Evolutionary conservation across 2,888 invertebrate genomes (phyloP).

Genomic region (Caenorhabditis japonica): DNA sequence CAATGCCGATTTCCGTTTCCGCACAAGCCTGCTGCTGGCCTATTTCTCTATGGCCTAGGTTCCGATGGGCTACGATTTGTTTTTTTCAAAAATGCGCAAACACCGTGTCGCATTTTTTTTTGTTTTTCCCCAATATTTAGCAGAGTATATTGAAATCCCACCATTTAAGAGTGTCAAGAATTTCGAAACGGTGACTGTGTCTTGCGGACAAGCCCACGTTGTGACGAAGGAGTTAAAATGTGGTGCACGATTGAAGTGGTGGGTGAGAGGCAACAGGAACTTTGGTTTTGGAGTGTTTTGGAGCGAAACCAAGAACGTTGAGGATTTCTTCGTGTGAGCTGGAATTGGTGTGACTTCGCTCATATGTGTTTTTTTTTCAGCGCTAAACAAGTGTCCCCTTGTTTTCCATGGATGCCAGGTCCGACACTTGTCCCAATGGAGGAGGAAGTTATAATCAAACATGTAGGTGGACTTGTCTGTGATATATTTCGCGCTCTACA

Average conservation of each 20-base stretch:
- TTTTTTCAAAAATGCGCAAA: no score
- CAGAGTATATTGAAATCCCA: no score
- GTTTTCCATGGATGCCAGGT: constrained; percentile 72
- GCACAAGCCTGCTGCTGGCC: no score
- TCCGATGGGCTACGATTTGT: no score
- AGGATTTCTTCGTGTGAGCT: constrained; percentile 50
- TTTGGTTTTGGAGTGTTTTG: constrained; percentile 60
- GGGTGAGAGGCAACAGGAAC: constrained; percentile 57
- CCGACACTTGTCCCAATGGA: constrained; percentile 67
- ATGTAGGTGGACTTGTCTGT: no score
- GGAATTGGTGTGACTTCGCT: background rate
- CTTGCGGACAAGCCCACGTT: constrained; percentile 50
- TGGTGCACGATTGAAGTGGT: constrained; percentile 48
- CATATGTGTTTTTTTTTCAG: constrained; percentile 30
- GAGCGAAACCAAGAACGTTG: constrained; percentile 47
- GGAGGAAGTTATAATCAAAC: constrained; percentile 49
- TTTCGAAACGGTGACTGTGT: constrained; percentile 35
- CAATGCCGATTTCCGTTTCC: no score
- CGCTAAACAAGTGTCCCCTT: constrained; percentile 60
- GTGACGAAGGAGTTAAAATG: constrained; percentile 37
- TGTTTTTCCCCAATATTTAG: no score
- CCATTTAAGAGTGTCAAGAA: constrained; percentile 33
- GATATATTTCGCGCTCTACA: no score
- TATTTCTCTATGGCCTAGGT: no score
- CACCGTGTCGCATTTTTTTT: no score